These are phyloP conservation scores for mouse (Mus musculus) DNA, from an alignment of 2,113 vertebrate species.

Conservation along the genomic window GRCm39 chr12:40190501-40191000, in stretches of 20 bases:
- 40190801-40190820: conserved; percentile 32
- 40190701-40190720: not conserved
- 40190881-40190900: not conserved
- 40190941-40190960: not conserved
- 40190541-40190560: not conserved
- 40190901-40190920: not conserved
- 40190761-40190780: not conserved
- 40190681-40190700: not conserved
- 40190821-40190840: not conserved
- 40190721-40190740: not conserved
- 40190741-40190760: not conserved
- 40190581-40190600: not conserved
- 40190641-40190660: not conserved
- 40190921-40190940: conserved; percentile 47
- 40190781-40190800: not conserved
- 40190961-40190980: not conserved
- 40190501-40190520: not conserved
- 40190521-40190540: not conserved
- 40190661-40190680: not conserved
- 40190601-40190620: conserved; percentile 14
- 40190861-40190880: not conserved
- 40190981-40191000: not conserved
- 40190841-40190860: not conserved
- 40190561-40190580: not conserved
- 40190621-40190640: not conserved